Evolutionary conservation across 2,888 invertebrate species (phyloP).

Genomic region (Diachrysia chrysitis): DNA sequence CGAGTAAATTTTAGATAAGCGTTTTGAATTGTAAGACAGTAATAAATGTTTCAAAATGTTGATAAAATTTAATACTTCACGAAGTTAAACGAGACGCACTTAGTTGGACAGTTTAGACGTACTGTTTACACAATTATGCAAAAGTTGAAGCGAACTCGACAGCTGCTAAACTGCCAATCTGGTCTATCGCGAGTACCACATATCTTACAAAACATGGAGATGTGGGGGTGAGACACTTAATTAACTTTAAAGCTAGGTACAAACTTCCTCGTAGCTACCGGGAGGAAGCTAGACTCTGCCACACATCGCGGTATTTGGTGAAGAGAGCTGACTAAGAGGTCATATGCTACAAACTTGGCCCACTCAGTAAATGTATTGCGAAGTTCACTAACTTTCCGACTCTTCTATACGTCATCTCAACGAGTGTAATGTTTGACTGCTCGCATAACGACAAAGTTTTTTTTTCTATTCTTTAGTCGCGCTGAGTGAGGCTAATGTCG

Average conservation of each 20-base stretch:
- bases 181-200: conserved; percentile 68
- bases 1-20: conserved; percentile 28
- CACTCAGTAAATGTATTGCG: conserved; percentile 74
- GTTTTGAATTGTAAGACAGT: conserved; percentile 31
- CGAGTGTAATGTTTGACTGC: conserved; percentile 59
- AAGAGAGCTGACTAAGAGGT: conserved; percentile 69
- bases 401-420: conserved; percentile 61
- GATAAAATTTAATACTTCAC: conserved; percentile 36
- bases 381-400: conserved; percentile 71
- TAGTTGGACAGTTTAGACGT: conserved; percentile 46
- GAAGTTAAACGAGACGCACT: conserved; percentile 10
- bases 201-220: conserved; percentile 72
- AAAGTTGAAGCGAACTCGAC: conserved; percentile 60
- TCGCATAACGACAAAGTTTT: conserved; percentile 57
- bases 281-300: conserved; percentile 61
- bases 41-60: conserved; percentile 40
- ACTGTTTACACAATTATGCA: conserved; percentile 53
- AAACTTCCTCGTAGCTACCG: conserved; percentile 67
- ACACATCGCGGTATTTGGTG: conserved; percentile 74
- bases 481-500: conserved; percentile 58
- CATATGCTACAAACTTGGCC: conserved; percentile 73
- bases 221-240: conserved; percentile 73
- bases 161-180: conserved; percentile 69
- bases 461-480: conserved; percentile 64
- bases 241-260: conserved; percentile 82